Evolutionary conservation across 2,888 invertebrate genomes (phyloP), one percentile per base, ranked within the genome.

Genomic region (Oasisia sp.): DNA sequence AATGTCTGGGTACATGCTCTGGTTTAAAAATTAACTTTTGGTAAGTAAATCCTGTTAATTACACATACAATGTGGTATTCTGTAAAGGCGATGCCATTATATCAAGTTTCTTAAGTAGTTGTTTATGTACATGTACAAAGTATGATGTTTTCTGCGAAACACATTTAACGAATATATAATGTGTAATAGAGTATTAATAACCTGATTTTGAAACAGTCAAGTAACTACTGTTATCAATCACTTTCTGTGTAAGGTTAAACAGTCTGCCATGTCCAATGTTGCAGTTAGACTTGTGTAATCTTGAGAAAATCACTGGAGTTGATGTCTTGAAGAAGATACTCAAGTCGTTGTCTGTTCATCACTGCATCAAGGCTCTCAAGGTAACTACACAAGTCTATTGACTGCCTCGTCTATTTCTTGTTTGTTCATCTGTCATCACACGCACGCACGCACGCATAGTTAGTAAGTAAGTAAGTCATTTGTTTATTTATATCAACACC

Each of bases 351-450:
- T 97, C 97, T 91, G 97, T 98, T 89, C 97, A 97, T 92, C 97
- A 97, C 92, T 97, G 98, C 12, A 97, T 98, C 58, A 97, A 97
- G 91, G 97, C 97, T 32, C 97, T 98, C 92, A 98, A 98, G 94
- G 96, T 96, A 93, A 93, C 94, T 32, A 38, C 19, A 91, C 38
- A 74, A 11, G 89, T 89, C 19, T n/a, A 12, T 44, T 92, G 19
- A 90, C 14, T 92, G 90, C 32, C 44, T 91, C 44, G 45, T 44
- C n/a, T 50, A 9, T 9, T 89, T 44, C 89, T 74, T 14, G 38
- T 38, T 27, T 19, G 74, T 19, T 74, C 74, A 14, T 74, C 74
- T 27, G 27, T 74, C 74, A 74, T 27, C 27, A 38, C 38, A 38
- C 38, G 4, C 38, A 38, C 38, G 4, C 38, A 38, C 38, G 4